Percentiles rank a stretch among this genome's conserved stretches.
These are phyloP conservation scores for Ctenomys sociabilis DNA, from an alignment of 2,113 vertebrate species.

Conservation along the genomic window DNA sequence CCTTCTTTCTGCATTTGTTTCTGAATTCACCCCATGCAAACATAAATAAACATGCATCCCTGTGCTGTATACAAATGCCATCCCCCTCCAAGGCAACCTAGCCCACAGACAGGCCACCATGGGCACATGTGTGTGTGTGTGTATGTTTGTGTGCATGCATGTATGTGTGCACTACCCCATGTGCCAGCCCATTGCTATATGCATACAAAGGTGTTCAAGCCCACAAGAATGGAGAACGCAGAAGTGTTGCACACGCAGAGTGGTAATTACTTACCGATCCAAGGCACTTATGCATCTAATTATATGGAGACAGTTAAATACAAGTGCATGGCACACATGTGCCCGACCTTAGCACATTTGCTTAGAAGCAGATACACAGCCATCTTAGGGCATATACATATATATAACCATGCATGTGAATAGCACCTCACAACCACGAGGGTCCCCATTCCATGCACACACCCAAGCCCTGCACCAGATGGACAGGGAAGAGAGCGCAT, in stretches of 20 bases:
- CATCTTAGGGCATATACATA: neutral
- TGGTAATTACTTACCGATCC: neutral
- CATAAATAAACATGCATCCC: neutral
- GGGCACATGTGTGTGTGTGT: no score
- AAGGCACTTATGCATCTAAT: neutral
- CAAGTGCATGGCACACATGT: neutral
- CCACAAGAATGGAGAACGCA: neutral
- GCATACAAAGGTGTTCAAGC: neutral
- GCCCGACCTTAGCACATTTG: neutral
- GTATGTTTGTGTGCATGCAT: neutral
- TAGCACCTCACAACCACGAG: neutral
- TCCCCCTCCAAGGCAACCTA: neutral
- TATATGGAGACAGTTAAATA: neutral
- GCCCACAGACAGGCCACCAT: neutral
- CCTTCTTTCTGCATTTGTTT: conserved; percentile 37
- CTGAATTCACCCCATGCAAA: conserved; percentile 12
- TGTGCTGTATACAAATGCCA: neutral
- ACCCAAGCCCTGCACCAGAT: neutral
- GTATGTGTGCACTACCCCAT: neutral
- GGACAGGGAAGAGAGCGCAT: neutral
- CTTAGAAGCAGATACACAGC: neutral
- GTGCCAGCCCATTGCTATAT: no score
- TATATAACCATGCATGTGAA: neutral
- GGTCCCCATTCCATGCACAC: fast-evolving
- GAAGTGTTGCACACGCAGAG: neutral